Evolutionary conservation across 2,888 invertebrate species (phyloP), one percentile per base, ranked within the genome.

Genomic region (Branchellion lobata): DNA sequence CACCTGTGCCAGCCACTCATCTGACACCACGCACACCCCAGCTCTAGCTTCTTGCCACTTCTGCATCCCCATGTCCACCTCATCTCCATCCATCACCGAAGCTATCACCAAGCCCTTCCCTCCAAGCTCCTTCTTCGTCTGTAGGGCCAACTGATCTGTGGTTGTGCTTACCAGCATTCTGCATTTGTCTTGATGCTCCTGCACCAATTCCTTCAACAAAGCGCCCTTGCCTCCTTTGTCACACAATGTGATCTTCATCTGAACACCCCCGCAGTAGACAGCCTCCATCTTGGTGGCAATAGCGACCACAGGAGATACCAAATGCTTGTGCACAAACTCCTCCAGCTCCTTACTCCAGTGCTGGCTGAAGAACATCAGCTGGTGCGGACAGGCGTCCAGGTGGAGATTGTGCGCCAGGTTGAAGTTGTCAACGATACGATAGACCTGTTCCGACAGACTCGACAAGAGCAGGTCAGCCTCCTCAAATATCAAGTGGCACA

Each of bases 211-310:
- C 21, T n/a, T 57, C 24, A 57, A 24, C n/a, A n/a, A 5, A n/a
- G 8, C 3, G 3, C 3, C 3, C 21, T 24, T 57, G 21, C 61
- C n/a, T n/a, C 21, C 61, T 57, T n/a, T n/a, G 5, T 14, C 24
- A n/a, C 61, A 57, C 61, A 57, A 14, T 57, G 29, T 11, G 2
- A 69, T 24, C 33, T 69, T 65, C 34, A 61, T 65, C n/a, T 84
- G 84, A 21, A 87, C 85, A 79, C 82, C 81, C 1, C 86, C 92
- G 87, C 92, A 93, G 21, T 93, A 87, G 0, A 92, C 91, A 72
- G 92, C 92, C 87, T 94, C 93, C 83, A 92, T 89, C 83, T 91
- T 91, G 31, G 92, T 91, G 0, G 91, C 91, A 79, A 94, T 91
- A 79, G 92, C 91, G 2, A 93, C 87, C 0, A 91, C 88, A 0